Percentiles rank a stretch among this genome's conserved stretches.
phyloP scores from a whole-genome alignment of 2,888 invertebrate species.

The Drosophila incognita region DNA sequence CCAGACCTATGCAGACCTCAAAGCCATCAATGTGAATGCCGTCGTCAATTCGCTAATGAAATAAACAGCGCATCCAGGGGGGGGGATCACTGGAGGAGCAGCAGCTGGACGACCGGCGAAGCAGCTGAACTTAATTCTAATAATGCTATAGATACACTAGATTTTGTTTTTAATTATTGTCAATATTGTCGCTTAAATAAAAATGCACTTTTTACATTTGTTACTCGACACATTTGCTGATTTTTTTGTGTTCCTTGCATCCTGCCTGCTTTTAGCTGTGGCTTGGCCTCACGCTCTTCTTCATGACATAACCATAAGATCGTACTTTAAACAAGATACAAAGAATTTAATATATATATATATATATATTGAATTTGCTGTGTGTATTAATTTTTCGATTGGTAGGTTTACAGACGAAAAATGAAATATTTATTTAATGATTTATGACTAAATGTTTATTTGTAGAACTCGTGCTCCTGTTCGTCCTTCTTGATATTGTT shows the following conservation, averaged over 20 bases:
- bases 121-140: constrained; percentile 23
- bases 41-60: constrained; percentile 98
- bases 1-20: constrained; percentile 99
- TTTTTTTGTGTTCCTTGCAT: not conserved
- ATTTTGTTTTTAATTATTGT: constrained; percentile 24
- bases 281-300: not conserved
- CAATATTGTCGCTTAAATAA: constrained; percentile 35
- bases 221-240: constrained; percentile 38
- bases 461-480: constrained; percentile 99
- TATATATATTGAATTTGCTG: constrained; percentile 24
- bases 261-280: not conserved
- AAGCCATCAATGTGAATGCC: constrained; percentile 97
- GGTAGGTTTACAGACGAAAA: constrained; percentile 39
- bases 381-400: constrained; percentile 30
- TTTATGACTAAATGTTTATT: constrained; percentile 87
- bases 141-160: constrained; percentile 10
- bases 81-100: not conserved
- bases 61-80: constrained; percentile 83
- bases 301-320: not conserved
- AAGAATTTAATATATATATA: constrained; percentile 2
- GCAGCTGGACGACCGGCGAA: not conserved
- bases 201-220: constrained; percentile 52
- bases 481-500: constrained; percentile 99
- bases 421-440: constrained; percentile 1
- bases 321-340: not conserved